Percentiles rank a stretch among this genome's conserved stretches.
These are phyloP conservation scores for Eueremaeus valkanovi DNA, from an alignment of 2,888 invertebrate species.

Conservation along the genomic window DNA sequence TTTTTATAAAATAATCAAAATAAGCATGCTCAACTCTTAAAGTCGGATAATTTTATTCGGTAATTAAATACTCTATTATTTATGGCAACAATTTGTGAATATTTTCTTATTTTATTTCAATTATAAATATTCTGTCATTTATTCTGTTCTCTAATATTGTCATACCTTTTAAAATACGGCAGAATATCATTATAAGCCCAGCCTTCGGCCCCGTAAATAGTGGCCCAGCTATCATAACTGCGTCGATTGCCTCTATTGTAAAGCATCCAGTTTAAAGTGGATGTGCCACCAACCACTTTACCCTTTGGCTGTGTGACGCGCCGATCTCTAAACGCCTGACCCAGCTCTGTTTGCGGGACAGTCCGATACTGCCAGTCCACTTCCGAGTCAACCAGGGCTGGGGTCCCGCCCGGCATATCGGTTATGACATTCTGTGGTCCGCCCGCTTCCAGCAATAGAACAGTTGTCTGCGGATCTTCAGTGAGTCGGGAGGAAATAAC, in stretches of 20 bases:
- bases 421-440: conserved; percentile 27
- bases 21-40: too few relatives aligned
- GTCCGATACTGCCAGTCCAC: conserved; percentile 38
- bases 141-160: too few relatives aligned
- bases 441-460: conserved; percentile 36
- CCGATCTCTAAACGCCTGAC: conserved; percentile 20
- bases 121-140: too few relatives aligned
- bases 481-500: conserved; percentile 27
- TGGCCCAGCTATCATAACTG: conserved; percentile 36
- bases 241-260: conserved; percentile 38
- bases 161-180: conserved; percentile 34
- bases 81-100: too few relatives aligned
- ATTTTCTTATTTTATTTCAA: too few relatives aligned
- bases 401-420: conserved; percentile 32
- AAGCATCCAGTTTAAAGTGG: conserved; percentile 38
- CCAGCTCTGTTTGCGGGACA: conserved; percentile 22
- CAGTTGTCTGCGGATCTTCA: background rate
- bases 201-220: conserved; percentile 16
- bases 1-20: too few relatives aligned
- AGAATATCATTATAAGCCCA: conserved; percentile 33
- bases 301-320: conserved; percentile 29
- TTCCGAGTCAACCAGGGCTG: conserved; percentile 24
- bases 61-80: too few relatives aligned
- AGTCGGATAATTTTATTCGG: too few relatives aligned
- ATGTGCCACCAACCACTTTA: conserved; percentile 37